Evolutionary conservation across 2,113 vertebrate genomes (phyloP), one percentile per base, ranked within the genome.

Genomic region (Anarhynchus alexandrinus): DNA sequence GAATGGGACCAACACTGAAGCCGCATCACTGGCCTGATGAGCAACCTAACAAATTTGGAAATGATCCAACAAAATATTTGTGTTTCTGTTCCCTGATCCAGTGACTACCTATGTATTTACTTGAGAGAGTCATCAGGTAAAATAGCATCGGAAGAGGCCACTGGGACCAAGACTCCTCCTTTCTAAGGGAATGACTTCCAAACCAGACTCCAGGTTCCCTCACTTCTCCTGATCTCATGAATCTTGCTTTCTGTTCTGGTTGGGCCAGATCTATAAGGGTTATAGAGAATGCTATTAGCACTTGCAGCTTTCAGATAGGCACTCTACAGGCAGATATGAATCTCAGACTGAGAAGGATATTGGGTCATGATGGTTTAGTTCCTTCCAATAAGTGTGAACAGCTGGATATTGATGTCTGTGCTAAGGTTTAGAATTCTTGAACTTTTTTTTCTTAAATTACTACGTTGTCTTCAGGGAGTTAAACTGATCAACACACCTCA

Each of bases 261-360:
- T 70, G 36, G 12, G 14, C 12, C 30, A 82, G 23, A 84, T 52
- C 10, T 7, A 32, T 7, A 57, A 52, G 36, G 7, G 12, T 3
- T 73, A 18, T 16, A 25, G 2, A 84, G 26, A 83, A 73, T 18
- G 17, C 3, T 29, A 1, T 36, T 17, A 80, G 1, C 5, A 30
- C 4, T 30, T 55, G 17, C 12, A 66, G 20, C 20, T 82, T 72
- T 51, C 0, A 0, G 19, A 64, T 51, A 64, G 27, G 2, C 1
- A 1, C 7, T 72, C 8, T 77, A 36, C 4, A 29, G 11, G 10
- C 20, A 86, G 29, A 51, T 32, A 51, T 1, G 29, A 55, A 67
- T 55, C 11, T 72, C 17, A n/a, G 11, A 42, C 11, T 19, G 49
- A 80, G 20, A 79, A 81, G 21, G 9, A 59, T 40, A 29, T 17